Percentiles rank a stretch among this genome's conserved stretches.
Evolutionary conservation across 2,797 vertebrate species (phyloP).

Genomic region (Muscicapa comitata): DNA sequence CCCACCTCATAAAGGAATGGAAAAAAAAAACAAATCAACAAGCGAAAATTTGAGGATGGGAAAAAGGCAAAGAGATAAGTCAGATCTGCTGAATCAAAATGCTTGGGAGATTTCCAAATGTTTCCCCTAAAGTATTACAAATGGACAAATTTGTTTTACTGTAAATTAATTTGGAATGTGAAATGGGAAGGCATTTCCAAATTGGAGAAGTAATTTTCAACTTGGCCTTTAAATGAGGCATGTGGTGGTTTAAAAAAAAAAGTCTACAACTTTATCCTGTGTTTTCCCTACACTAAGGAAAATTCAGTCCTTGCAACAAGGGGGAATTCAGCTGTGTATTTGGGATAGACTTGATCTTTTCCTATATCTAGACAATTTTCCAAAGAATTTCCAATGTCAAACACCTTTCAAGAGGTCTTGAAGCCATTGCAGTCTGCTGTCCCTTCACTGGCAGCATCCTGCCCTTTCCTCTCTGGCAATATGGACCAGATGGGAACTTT

Average conservation of each 20-base stretch:
- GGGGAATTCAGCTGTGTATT: background rate
- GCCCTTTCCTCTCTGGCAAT: background rate
- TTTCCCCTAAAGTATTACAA: background rate
- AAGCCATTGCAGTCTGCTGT: background rate
- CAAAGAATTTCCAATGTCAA: background rate
- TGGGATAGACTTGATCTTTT: background rate
- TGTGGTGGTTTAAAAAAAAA: background rate
- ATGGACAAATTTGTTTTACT: background rate
- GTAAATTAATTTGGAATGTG: background rate
- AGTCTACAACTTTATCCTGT: background rate
- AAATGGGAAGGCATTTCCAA: slow-evolving; percentile 3
- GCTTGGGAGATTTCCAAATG: background rate
- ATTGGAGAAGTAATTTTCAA: background rate
- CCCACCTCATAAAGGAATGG: background rate
- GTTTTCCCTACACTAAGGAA: background rate
- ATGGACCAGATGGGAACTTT: background rate
- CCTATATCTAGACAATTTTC: background rate
- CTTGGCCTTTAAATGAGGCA: slow-evolving; percentile 4
- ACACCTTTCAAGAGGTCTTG: background rate
- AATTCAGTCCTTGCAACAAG: fast-evolving
- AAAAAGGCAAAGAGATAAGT: background rate
- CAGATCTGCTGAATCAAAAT: background rate
- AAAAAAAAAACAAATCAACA: background rate
- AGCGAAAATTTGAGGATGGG: background rate
- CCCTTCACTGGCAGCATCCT: background rate